Evolutionary conservation across 2,797 vertebrate species (phyloP), one percentile per base, ranked within the genome.

Genomic region (Vultur gryphus): DNA sequence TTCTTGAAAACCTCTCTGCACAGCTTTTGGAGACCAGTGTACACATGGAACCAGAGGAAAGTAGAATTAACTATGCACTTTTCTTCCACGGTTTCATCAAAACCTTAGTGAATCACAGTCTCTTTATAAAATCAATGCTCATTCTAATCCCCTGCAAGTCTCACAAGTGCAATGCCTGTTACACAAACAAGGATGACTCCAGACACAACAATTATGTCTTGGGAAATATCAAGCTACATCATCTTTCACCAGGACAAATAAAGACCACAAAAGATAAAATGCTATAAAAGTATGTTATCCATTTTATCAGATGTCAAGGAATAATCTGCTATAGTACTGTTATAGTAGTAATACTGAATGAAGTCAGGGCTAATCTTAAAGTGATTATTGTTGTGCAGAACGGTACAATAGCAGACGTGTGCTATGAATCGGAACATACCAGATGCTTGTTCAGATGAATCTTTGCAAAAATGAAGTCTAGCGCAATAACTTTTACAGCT

Each of bases 191-290:
- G 35, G 55, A 49, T 67, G 61, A 81, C 51, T 93, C 73, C 91
- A 90, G 92, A 86, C 84, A 95, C 72, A 95, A 89, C 94, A 94
- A 43, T 88, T 88, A 84, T 33, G 77, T 91, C 84, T 87, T 89
- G 67, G 82, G 64, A 94, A 95, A 89, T 94, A 95, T 37, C 62
- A 69, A 64, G 21, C 51, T 46, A 67, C 41, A 85, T 76, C 49
- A 20, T 69, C n/a, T 93, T 95, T 83, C 66, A 71, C 43, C 21
- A 33, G 48, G 58, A 83, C 43, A 91, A 92, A 80, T 55, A 86
- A 89, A 78, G 72, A 65, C 61, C 61, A 90, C 59, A 37, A 66
- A 65, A 83, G 54, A 92, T 61, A 80, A 91, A 91, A 90, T 11
- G 35, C 51, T 73, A 17, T 62, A 25, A 58, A 66, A 62, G 72